Evolutionary conservation across 2,888 invertebrate species (phyloP), one percentile per base, ranked within the genome.

Genomic region (Tenthredo scrophulariae): DNA sequence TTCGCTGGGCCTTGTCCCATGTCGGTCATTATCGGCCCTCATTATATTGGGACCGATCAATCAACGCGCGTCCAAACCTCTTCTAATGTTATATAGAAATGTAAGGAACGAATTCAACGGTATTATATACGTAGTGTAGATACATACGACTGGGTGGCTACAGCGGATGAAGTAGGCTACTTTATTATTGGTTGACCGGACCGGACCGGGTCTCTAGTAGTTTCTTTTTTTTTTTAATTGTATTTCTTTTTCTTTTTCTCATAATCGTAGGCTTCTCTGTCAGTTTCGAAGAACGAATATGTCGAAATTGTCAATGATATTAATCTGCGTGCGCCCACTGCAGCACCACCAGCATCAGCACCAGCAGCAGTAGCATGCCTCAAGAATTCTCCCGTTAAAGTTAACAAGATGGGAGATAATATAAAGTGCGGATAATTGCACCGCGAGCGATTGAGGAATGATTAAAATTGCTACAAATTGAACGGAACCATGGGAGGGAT

Each of bases 11-110:
- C 91, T 91, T 92, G 92, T 91, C 90, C 90, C 88, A 90, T 90
- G 91, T 91, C 91, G 92, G 93, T 93, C 92, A 93, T 93, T 93
- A 93, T 93, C 92, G 92, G 91, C 88, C 91, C 92, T 93, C 92
- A 92, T 93, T 93, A 93, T 93, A 93, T 91, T 90, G 90, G 90
- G 91, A 90, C 90, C 92, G 92, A 93, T 93, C 92, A 92, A 93
- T 93, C 93, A 93, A 91, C 88, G 86, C 87, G 87, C 88, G 88
- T 88, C 88, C 88, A 88, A 88, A 89, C 88, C 89, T 86, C 65
- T 62, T 83, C 83, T 83, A 83, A 83, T 70, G 83, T 83, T 83
- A 29, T 83, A 83, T 83, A 83, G 83, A 83, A 83, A 83, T 83
- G 83, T 43, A 50, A 83, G 29, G 46, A 83, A 80, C 62, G 80